Percentiles rank a stretch among this genome's conserved stretches.
Conservation (phyloP, 2,888 invertebrate species). For the Oxystoma pomonae region DNA sequence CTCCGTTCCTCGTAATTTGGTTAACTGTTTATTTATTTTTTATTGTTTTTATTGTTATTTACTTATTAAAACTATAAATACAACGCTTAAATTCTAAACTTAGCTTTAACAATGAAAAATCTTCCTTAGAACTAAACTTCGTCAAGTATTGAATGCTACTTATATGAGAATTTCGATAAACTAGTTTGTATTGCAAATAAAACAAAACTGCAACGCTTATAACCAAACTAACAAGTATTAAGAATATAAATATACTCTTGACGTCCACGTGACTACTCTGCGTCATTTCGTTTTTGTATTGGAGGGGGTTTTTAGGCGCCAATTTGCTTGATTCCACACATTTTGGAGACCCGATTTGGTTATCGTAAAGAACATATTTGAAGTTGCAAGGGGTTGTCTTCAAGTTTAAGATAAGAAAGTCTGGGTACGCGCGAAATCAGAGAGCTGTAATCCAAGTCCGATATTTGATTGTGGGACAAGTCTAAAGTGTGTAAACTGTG, state of each 20-base stretch:
- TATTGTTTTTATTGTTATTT: no score
- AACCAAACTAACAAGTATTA: conserved; percentile 32
- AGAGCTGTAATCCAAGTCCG: conserved; percentile 40
- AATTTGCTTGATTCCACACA: conserved; percentile 28
- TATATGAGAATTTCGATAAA: not conserved
- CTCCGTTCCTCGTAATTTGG: conserved; percentile 32
- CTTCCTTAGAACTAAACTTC: not conserved
- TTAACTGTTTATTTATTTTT: conserved; percentile 35
- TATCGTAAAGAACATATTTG: conserved; percentile 34
- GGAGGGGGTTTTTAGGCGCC: not conserved
- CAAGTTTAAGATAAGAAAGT: conserved; percentile 37
- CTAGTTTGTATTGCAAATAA: conserved; percentile 33
- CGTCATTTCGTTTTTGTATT: not conserved
- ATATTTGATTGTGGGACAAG: conserved; percentile 39
- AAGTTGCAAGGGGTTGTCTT: conserved; percentile 40
- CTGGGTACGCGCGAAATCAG: conserved; percentile 39
- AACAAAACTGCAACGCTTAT: conserved; percentile 34
- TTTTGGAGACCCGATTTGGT: conserved; percentile 26
- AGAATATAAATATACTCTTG: conserved; percentile 29
- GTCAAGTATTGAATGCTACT: not conserved
- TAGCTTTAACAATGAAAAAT: no score
- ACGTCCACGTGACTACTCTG: conserved; percentile 11
- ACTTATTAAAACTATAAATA: no score
- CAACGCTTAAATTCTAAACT: no score
- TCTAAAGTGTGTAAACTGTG: conserved; percentile 42